These are phyloP conservation scores for Sorex maritimensis DNA, from an alignment of 2,797 vertebrate species.

Conservation along the genomic window DNA sequence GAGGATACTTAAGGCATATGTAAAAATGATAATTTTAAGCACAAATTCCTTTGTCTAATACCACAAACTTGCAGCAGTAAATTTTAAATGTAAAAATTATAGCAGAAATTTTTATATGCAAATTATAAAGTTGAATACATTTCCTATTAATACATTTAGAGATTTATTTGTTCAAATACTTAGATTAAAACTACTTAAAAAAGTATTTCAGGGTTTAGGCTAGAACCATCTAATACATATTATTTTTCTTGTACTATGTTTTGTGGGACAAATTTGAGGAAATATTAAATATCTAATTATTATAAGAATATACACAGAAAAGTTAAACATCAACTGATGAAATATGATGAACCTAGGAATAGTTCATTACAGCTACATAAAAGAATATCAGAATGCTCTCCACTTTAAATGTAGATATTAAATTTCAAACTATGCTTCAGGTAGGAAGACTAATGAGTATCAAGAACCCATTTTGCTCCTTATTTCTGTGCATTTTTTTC, in stretches of 20 bases:
- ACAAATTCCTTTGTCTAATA: too few relatives aligned
- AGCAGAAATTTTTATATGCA: conserved; percentile 49
- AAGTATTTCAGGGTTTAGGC: conserved; percentile 35
- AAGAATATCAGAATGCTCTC: conserved; percentile 57
- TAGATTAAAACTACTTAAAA: conserved; percentile 63
- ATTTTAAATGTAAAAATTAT: neutral
- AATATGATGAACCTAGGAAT: conserved; percentile 15
- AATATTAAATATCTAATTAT: conserved; percentile 41
- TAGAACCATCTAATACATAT: conserved; percentile 58
- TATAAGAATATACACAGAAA: neutral
- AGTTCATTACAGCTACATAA: conserved; percentile 3
- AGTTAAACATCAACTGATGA: conserved; percentile 15
- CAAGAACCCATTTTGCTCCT: conserved; percentile 9
- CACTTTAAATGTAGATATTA: conserved; percentile 40
- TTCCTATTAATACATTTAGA: conserved; percentile 41
- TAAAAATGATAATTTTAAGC: conserved; percentile 20
- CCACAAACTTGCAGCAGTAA: neutral
- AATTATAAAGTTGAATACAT: conserved; percentile 61
- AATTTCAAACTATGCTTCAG: neutral
- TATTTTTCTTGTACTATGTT: neutral
- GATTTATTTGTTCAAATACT: conserved; percentile 69
- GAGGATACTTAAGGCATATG: neutral
- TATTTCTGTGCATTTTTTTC: conserved; percentile 60
- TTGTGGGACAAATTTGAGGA: conserved; percentile 21
- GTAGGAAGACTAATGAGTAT: conserved; percentile 5